A percentile compares a stretch with the other conserved stretches of the same genome.
Evolutionary conservation across 2,888 invertebrate genomes (phyloP).

Genomic region (Pedicia rivosa): DNA sequence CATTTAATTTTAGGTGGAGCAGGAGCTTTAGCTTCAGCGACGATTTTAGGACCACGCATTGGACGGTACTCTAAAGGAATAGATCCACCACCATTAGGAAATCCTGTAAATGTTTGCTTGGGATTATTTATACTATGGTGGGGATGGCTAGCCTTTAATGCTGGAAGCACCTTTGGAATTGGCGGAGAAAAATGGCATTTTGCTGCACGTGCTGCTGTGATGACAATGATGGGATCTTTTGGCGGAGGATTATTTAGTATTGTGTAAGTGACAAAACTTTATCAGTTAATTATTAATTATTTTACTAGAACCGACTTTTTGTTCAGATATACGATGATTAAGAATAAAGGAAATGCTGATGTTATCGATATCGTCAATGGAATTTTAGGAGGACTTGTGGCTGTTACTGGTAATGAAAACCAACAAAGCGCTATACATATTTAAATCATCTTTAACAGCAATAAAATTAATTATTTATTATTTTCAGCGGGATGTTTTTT

Average conservation of each 20-base stretch:
- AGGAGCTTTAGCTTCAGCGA: constrained; percentile 71
- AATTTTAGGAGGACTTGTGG: constrained; percentile 71
- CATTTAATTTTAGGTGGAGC: constrained; percentile 63
- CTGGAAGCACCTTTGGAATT: constrained; percentile 71
- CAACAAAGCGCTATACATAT: neutral
- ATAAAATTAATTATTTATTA: neutral
- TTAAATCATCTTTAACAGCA: neutral
- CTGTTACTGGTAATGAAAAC: constrained; percentile 55
- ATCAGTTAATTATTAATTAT: neutral
- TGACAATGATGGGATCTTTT: constrained; percentile 82
- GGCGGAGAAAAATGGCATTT: constrained; percentile 80
- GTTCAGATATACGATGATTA: constrained; percentile 42
- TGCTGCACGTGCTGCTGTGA: constrained; percentile 75
- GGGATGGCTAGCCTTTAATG: constrained; percentile 94
- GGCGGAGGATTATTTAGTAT: constrained; percentile 60
- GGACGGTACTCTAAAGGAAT: constrained; percentile 68
- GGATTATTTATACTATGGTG: constrained; percentile 90
- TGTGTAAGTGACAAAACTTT: constrained; percentile 26
- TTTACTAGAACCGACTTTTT: too few species aligned
- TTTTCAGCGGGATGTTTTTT: constrained; percentile 73
- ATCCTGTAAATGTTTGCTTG: constrained; percentile 80
- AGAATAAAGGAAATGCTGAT: constrained; percentile 56
- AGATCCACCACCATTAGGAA: constrained; percentile 62
- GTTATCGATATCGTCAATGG: constrained; percentile 80
- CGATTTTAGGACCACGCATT: constrained; percentile 77